Percentiles rank a stretch among this genome's conserved stretches.
Conservation (phyloP, 2,113 vertebrate genomes). For the Mesocricetus auratus region DNA sequence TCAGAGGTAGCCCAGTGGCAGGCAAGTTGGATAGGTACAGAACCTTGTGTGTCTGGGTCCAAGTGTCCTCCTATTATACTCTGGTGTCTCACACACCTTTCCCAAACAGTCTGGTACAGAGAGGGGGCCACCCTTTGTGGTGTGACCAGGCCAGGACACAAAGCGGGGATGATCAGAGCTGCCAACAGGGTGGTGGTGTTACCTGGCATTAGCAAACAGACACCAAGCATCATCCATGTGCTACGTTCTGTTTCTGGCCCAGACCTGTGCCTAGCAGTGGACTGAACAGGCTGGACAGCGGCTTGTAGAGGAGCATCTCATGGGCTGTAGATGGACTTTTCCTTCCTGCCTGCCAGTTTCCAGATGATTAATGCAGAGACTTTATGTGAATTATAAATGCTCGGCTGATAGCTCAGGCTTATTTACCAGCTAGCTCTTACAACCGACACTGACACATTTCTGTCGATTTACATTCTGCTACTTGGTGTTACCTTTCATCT, state of each 20-base stretch:
- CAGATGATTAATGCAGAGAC: neutral
- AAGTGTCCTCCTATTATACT: rapidly evolving
- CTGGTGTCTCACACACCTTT: neutral
- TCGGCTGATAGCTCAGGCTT: neutral
- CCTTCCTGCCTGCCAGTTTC: neutral
- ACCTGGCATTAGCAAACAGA: neutral
- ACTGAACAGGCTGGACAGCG: neutral
- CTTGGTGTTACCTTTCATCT: too few relatives aligned
- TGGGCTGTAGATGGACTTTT: neutral
- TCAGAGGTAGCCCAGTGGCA: neutral
- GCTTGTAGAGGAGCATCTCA: neutral
- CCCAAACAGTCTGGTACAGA: neutral
- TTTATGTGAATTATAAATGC: neutral
- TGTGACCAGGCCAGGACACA: neutral
- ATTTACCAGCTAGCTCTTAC: neutral
- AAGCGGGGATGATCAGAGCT: neutral
- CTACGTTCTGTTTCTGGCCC: neutral
- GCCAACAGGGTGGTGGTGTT: too few relatives aligned
- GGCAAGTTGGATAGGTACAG: too few relatives aligned
- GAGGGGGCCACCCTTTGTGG: too few relatives aligned
- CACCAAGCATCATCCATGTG: neutral
- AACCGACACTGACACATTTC: neutral
- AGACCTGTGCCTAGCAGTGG: neutral
- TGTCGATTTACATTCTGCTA: neutral
- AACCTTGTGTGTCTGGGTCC: neutral